Evolutionary conservation across 2,888 invertebrate species (phyloP), one percentile per base, ranked within the genome.

Genomic region (Tyria jacobaeae): DNA sequence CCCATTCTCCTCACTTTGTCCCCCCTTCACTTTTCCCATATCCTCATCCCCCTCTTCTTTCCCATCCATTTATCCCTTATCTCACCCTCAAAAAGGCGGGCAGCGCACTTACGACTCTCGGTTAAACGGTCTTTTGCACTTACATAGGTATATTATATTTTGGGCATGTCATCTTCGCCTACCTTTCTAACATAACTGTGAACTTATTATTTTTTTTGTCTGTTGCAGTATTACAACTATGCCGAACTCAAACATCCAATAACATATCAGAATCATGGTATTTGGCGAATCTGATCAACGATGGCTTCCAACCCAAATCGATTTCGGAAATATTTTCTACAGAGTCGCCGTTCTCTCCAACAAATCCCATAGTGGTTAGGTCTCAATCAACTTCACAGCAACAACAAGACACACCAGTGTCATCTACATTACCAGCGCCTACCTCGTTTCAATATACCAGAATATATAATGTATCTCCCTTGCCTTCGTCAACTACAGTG

Each of bases 141-240:
- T n/a, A n/a, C n/a, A n/a, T n/a, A n/a, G n/a, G n/a, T n/a, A n/a
- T n/a, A n/a, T n/a, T n/a, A n/a, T n/a, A n/a, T n/a, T n/a, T n/a
- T n/a, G n/a, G n/a, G n/a, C n/a, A n/a, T n/a, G n/a, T n/a, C n/a
- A n/a, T n/a, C n/a, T n/a, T 4, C 37, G n/a, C 37, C 15, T 37
- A n/a, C n/a, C 17, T 17, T 41, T 41, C 2, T 41, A 17, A 41
- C 10, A 9, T 41, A 41, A 7, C 17, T 15, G 21, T 12, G 10
- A 44, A 21, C 21, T 44, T 6, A 25, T 39, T 44, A 37, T 37
- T 57, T 57, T 65, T 64, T n/a, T n/a, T n/a, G n/a, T n/a, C n/a
- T 55, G 41, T 90, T 91, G 37, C 91, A 94, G 93, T 92, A 84
- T 85, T 92, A 85, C 89, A 91, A 88, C 85, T 89, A 84, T 89